phyloP scores from a whole-genome alignment of 2,888 invertebrate genomes.

The Acheta domesticus region DNA sequence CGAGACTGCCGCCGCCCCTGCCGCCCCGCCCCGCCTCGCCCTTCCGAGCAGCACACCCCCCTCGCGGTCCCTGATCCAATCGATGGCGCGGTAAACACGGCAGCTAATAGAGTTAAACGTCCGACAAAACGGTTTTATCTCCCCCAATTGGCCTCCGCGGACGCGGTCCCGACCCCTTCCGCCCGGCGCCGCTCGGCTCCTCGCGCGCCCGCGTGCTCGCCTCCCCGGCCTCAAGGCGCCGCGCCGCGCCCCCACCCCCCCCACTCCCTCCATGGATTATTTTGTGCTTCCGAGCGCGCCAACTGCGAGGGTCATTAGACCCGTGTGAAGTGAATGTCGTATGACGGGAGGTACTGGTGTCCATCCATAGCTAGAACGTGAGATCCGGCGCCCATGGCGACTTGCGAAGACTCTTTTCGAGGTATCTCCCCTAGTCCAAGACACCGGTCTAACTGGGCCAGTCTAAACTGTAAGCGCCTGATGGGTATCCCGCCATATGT shows the following conservation, averaged over 20 bases:
- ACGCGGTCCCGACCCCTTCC: background rate
- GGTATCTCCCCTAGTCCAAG: too few relatives aligned
- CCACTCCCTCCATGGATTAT: background rate
- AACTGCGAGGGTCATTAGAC: too few relatives aligned
- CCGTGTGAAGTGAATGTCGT: too few relatives aligned
- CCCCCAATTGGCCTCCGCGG: constrained; percentile 7
- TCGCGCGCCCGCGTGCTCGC: background rate
- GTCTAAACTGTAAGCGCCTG: too few relatives aligned
- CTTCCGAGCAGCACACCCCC: background rate
- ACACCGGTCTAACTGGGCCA: too few relatives aligned
- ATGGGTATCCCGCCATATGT: too few relatives aligned
- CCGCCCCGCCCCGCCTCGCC: background rate
- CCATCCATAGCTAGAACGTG: too few relatives aligned
- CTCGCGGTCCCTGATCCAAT: background rate
- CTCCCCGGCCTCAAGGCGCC: background rate
- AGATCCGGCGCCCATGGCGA: too few relatives aligned
- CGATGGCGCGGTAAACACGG: constrained; percentile 9
- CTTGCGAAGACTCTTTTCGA: too few relatives aligned
- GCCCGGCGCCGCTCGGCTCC: background rate
- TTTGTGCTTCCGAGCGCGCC: too few relatives aligned
- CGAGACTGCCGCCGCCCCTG: background rate
- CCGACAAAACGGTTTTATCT: constrained; percentile 1
- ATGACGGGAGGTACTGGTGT: too few relatives aligned
- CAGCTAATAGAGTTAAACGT: constrained; percentile 1
- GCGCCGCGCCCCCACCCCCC: too few relatives aligned